These are phyloP conservation scores for Limonius californicus DNA, from an alignment of 1,140 invertebrate genomes.

Conservation along the genomic window DNA sequence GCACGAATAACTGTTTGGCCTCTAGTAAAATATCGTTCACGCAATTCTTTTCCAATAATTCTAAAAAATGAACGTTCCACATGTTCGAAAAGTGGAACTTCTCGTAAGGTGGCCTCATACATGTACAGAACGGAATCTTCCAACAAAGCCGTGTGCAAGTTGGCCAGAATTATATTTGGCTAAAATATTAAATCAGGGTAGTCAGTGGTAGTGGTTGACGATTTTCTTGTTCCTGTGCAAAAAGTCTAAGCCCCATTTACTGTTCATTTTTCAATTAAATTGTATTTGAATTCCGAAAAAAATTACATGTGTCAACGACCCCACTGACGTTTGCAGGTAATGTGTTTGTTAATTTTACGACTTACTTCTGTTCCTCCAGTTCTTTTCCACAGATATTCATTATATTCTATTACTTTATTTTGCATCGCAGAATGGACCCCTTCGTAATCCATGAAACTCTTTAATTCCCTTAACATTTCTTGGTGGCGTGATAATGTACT, in stretches of 20 bases:
- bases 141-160: conserved; percentile 45
- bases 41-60: conserved; percentile 49
- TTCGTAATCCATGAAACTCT: conserved; percentile 48
- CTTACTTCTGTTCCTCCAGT: conserved; percentile 49
- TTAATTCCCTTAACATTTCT: conserved; percentile 49
- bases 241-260: no score
- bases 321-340: no score
- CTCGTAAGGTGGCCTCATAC: conserved; percentile 49
- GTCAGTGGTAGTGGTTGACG: no score
- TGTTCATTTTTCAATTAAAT: no score
- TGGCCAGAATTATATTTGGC: conserved; percentile 45
- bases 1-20: conserved; percentile 48
- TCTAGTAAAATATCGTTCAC: conserved; percentile 49
- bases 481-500: conserved; percentile 48
- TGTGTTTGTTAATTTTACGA: no score
- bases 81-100: conserved; percentile 50
- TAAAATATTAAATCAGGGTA: no score
- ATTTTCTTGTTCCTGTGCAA: no score
- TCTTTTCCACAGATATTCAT: conserved; percentile 52
- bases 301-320: no score
- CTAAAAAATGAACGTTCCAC: conserved; percentile 51
- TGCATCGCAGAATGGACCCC: conserved; percentile 44
- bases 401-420: conserved; percentile 45
- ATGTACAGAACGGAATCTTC: conserved; percentile 50
- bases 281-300: no score